Percentiles rank a stretch among this genome's conserved stretches.
phyloP scores from a whole-genome alignment of 2,113 vertebrate species.

The Cavia porcellus region DNA sequence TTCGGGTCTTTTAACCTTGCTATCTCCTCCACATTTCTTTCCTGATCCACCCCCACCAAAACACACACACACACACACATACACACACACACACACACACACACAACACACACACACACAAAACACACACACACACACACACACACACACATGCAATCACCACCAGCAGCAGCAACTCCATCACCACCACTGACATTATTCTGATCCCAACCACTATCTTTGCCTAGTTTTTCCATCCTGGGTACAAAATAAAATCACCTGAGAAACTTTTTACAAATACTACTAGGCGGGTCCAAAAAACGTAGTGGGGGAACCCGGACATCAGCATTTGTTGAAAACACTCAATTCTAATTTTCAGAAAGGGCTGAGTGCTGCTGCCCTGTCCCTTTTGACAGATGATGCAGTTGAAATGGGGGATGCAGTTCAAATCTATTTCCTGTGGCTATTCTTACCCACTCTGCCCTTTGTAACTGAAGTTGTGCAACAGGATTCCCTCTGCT shows the following conservation, averaged over 20 bases:
- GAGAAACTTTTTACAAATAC: not conserved
- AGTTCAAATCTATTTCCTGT: constrained; percentile 8
- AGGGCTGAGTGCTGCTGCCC: not conserved
- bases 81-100: not conserved
- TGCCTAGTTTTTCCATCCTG: not conserved
- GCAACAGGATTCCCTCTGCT: not conserved
- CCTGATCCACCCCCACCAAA: not conserved
- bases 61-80: not conserved
- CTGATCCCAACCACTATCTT: not conserved
- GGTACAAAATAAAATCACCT: not conserved
- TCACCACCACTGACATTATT: not conserved
- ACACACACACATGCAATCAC: not conserved
- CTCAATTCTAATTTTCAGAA: not conserved
- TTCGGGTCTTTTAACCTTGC: not conserved
- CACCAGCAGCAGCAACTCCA: too few species aligned
- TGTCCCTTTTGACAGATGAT: not conserved
- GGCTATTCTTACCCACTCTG: not conserved
- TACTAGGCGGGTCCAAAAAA: not conserved
- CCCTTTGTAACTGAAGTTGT: not conserved
- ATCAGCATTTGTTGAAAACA: not conserved
- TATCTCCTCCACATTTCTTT: not conserved
- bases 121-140: too few species aligned
- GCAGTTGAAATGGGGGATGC: not conserved
- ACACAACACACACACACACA: too few species aligned
- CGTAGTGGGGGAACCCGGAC: not conserved